These are phyloP conservation scores for Oryzias melastigma DNA, from an alignment of 2,113 vertebrate species.

Conservation along the genomic window DNA sequence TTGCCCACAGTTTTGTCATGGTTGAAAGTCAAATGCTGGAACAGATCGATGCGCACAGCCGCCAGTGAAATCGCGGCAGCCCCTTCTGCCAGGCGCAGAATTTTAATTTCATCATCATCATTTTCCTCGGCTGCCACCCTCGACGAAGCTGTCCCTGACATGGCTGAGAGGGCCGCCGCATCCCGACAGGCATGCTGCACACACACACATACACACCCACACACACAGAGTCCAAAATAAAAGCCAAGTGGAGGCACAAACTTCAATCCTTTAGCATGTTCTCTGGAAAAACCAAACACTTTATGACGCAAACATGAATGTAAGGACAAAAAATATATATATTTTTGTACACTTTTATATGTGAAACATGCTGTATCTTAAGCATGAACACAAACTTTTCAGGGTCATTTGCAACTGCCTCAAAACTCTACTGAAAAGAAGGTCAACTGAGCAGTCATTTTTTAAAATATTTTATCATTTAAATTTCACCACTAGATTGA, in stretches of 20 bases:
- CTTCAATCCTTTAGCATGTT: constrained; percentile 22
- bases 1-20: constrained; percentile 99
- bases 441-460: too few species aligned
- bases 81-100: constrained; percentile 90
- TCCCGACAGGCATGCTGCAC: constrained; percentile 55
- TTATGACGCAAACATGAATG: constrained; percentile 5
- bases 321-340: too few species aligned
- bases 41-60: constrained; percentile 97
- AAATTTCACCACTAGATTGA: constrained; percentile 9
- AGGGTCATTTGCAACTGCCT: too few species aligned
- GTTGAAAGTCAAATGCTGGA: constrained; percentile 99
- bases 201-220: constrained; percentile 20
- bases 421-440: too few species aligned
- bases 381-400: too few species aligned
- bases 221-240: constrained; percentile 24
- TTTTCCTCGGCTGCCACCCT: constrained; percentile 81
- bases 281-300: constrained; percentile 27
- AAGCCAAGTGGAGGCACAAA: constrained; percentile 25
- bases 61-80: constrained; percentile 88
- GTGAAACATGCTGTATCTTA: too few species aligned
- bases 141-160: constrained; percentile 80
- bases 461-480: too few species aligned
- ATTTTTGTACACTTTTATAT: neutral
- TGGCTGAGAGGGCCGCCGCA: constrained; percentile 75
- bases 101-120: constrained; percentile 96